Evolutionary conservation across 2,113 vertebrate species (phyloP).

Genomic region (Okapia johnstoni): DNA sequence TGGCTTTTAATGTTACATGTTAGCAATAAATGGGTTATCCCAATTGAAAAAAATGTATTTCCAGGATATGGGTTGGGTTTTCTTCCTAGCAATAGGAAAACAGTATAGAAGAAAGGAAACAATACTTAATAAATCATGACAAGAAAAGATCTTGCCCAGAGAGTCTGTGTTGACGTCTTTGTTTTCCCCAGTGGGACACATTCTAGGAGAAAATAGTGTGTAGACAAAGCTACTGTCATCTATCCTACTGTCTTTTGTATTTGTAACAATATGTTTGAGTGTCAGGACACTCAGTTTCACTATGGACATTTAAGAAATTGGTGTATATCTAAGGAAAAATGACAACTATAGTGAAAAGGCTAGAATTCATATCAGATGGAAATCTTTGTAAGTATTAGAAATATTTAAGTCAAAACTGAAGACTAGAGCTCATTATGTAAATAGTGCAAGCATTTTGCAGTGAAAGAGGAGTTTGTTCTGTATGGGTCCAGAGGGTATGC

Average conservation of each 20-base stretch:
- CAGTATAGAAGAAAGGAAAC: background rate
- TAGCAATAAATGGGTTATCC: background rate
- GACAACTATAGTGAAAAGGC: background rate
- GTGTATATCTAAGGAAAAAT: background rate
- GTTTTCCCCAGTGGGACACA: background rate
- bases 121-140: background rate
- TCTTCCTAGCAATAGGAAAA: background rate
- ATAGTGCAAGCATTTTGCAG: background rate
- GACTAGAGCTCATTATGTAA: background rate
- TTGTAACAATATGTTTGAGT: background rate
- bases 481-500: background rate
- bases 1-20: background rate
- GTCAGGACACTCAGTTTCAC: background rate
- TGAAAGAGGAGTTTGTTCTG: background rate
- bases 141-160: background rate
- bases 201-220: background rate
- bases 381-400: background rate
- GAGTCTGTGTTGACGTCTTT: background rate
- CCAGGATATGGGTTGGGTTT: background rate
- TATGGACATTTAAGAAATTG: background rate
- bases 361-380: background rate
- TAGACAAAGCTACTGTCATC: background rate
- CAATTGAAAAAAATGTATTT: background rate
- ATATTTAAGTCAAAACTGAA: background rate
- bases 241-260: background rate